Percentiles rank a stretch among this genome's conserved stretches.
These are phyloP conservation scores for Leptura quadrifasciata DNA, from an alignment of 2,888 invertebrate genomes.

Conservation along the genomic window DNA sequence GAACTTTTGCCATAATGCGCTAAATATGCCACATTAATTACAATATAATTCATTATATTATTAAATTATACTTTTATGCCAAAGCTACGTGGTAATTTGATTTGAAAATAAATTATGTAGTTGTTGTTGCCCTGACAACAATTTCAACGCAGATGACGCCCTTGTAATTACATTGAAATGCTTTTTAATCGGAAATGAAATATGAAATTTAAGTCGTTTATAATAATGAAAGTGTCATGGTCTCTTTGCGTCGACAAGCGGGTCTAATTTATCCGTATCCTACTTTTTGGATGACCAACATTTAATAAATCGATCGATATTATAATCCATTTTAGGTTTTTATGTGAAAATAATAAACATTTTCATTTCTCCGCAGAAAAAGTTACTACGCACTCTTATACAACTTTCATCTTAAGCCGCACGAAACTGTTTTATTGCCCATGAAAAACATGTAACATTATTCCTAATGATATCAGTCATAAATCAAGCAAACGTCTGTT, in stretches of 20 bases:
- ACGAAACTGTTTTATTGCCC: background rate
- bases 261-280: background rate
- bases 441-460: constrained; percentile 4
- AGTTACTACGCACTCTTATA: background rate
- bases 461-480: background rate
- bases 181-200: background rate
- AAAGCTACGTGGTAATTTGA: too few relatives aligned
- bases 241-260: background rate
- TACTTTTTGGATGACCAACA: constrained; percentile 7
- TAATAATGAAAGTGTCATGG: constrained; percentile 7
- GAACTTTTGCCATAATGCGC: too few relatives aligned
- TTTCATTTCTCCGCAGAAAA: background rate
- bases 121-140: background rate
- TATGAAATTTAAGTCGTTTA: background rate
- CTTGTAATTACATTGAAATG: background rate
- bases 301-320: background rate
- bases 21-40: too few relatives aligned
- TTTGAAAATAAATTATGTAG: background rate
- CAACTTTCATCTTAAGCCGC: background rate
- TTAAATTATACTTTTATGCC: too few relatives aligned
- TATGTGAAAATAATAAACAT: background rate
- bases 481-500: background rate
- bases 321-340: background rate
- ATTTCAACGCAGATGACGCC: background rate
- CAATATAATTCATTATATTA: too few relatives aligned